phyloP scores from a whole-genome alignment of 35 echinoderm and acorn worm species.

The Hemicentrotus pulcherrimus region DNA sequence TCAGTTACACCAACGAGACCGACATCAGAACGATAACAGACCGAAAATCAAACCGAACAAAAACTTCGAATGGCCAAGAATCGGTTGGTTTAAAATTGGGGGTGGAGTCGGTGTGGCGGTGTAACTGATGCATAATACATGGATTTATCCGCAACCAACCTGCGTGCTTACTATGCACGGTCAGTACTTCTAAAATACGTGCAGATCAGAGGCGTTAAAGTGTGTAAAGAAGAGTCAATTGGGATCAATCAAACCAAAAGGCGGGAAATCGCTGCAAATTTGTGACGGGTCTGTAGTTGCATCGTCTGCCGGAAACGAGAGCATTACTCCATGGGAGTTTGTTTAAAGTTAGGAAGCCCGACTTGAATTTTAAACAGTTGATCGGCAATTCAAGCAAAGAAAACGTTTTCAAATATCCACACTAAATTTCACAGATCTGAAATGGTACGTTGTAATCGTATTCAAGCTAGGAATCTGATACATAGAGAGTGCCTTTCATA shows the following conservation, averaged over 20 bases:
- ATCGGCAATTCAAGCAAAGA: too few relatives aligned
- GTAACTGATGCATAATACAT: not conserved
- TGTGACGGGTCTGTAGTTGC: not conserved
- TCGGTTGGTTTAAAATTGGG: too few relatives aligned
- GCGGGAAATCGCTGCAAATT: slow-evolving; percentile 1
- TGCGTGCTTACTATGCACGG: not conserved
- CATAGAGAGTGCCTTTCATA: too few relatives aligned
- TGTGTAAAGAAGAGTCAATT: not conserved
- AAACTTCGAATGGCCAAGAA: too few relatives aligned
- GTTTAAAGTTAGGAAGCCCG: not conserved
- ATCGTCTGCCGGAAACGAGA: not conserved
- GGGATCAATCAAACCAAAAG: not conserved
- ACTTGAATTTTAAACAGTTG: not conserved
- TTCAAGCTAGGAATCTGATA: too few relatives aligned
- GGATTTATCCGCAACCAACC: not conserved
- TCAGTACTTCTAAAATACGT: not conserved
- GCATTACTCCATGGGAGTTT: not conserved
- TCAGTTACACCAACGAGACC: too few relatives aligned
- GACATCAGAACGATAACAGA: too few relatives aligned
- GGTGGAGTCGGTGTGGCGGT: not conserved
- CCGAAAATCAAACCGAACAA: too few relatives aligned
- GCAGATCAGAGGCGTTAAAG: not conserved
- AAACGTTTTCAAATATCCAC: too few relatives aligned
- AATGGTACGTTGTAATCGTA: too few relatives aligned
- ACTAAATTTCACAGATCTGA: too few relatives aligned